These are phyloP conservation scores for Sprattus sprattus DNA, from an alignment of 2,113 vertebrate genomes.

Conservation along the genomic window DNA sequence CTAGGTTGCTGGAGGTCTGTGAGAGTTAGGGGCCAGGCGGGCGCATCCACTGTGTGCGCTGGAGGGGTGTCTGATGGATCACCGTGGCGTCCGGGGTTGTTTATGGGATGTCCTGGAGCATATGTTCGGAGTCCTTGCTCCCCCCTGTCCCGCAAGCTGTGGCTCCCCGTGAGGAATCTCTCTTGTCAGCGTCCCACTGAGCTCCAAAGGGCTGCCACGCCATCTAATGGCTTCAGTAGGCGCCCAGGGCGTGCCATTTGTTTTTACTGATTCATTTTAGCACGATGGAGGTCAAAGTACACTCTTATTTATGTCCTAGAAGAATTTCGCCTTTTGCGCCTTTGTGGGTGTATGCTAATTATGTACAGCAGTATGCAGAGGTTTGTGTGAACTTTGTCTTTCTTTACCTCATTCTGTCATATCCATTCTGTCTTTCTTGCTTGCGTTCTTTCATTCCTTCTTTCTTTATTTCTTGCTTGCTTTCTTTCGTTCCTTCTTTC, in stretches of 20 bases:
- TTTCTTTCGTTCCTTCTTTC: too few relatives aligned
- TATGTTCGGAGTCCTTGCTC: neutral
- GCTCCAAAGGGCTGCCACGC: neutral
- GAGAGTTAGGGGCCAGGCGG: neutral
- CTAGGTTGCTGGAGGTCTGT: neutral
- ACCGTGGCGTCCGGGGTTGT: neutral
- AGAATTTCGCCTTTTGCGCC: neutral
- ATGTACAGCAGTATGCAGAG: neutral
- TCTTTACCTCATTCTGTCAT: neutral
- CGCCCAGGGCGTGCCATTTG: neutral
- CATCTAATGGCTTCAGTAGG: neutral
- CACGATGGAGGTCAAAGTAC: neutral
- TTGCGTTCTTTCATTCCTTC: too few relatives aligned
- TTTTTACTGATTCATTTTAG: neutral
- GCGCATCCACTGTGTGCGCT: neutral
- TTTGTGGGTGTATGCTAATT: neutral
- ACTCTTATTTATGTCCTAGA: too few relatives aligned
- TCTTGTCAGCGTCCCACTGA: neutral
- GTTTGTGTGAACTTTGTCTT: neutral
- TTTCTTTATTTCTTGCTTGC: too few relatives aligned
- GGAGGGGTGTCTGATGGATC: neutral
- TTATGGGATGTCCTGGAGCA: neutral
- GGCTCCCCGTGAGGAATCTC: neutral
- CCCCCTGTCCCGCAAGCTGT: neutral
- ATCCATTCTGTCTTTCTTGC: too few relatives aligned